Base-by-base conservation (phyloP, 2,797 vertebrate species). In the Sebastes cheni region DNA sequence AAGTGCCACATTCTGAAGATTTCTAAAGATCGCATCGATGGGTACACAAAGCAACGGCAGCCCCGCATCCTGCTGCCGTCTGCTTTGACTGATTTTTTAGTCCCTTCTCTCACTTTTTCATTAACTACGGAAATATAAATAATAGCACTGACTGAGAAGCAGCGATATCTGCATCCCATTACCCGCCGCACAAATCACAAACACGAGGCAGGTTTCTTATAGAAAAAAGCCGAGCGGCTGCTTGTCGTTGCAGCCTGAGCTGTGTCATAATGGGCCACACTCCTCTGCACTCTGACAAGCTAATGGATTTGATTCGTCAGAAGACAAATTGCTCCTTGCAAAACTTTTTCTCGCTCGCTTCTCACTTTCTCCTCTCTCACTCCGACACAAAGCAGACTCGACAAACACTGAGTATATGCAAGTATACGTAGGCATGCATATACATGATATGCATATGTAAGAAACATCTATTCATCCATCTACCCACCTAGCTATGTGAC, bases 221-320 rank as follows among this genome's bases (percentile, higher is more conserved):
- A 69, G 81, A 83, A 80, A 27, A 18, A 84, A 83, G 72, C 75
- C 2, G 9, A 87, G 81, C 78, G 76, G 77, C 84, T 77, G 79
- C 78, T 83, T 86, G 75, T 82, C 66, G 85, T 73, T 77, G 79
- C 80, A 87, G 82, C 59, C 81, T 69, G 72, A 66, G 81, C 85
- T 64, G 79, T 75, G 77, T 82, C 82, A 81, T 89, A 87, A 91
- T 85, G 65, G 84, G 77, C 83, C 88, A 86, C 91, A 86, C 76
- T 86, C 74, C 80, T 86, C 82, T 85, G 87, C 81, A 77, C 75
- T 80, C 79, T 82, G 81, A 90, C 86, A 92, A 84, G 79, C 67
- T 89, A 89, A 90, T 88, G 75, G 77, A 88, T 91, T 90, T 76
- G 75, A 92, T 89, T 90, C 55, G 11, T 83, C 72, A 69, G 54